Evolutionary conservation across 2,888 invertebrate species (phyloP), one percentile per base, ranked within the genome.

Genomic region (Dynastes tityus): DNA sequence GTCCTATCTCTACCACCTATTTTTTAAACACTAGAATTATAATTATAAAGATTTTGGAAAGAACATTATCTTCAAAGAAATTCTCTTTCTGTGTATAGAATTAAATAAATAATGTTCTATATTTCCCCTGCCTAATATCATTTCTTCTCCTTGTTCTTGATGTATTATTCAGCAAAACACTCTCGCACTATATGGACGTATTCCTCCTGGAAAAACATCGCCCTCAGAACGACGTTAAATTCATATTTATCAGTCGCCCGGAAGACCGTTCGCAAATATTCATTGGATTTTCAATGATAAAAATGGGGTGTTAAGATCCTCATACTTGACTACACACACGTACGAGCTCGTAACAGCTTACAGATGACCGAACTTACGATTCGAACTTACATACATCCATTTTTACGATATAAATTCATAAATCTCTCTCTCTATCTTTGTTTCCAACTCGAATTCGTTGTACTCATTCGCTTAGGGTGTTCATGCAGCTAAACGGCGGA

Each of bases 141-240:
- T 58, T 58, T 27, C n/a, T 58, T 58, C 16, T 58, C 55, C 5
- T 53, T 16, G 1, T 58, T 22, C n/a, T 67, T 49, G 49, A 61
- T 73, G 55, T 73, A 61, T 73, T 73, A 73, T 73, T 73, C 73
- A 53, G 27, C 37, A 37, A 58, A 58, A 55, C 58, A 40, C 58
- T 45, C 73, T n/a, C 73, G n/a, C 55, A 73, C 16, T 55, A 9
- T 37, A 55, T 16, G 6, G 9, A 37, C 9, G 58, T 11, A 61
- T 22, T 67, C 45, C 22, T 67, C 22, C 3, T 11, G 40, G 45
- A n/a, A 40, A 45, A 67, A 67, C 37, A 58, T 49, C 51, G 68
- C 27, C 68, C 51, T 29, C 51, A 68, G n/a, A 68, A 68, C 68
- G 68, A 68, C 51, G 68, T 51, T 68, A 68, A 68, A 68, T 68